A percentile compares a stretch with the other conserved stretches of the same genome.
Conservation (phyloP, 2,888 invertebrate genomes). For the Amphimallon solstitiale region DNA sequence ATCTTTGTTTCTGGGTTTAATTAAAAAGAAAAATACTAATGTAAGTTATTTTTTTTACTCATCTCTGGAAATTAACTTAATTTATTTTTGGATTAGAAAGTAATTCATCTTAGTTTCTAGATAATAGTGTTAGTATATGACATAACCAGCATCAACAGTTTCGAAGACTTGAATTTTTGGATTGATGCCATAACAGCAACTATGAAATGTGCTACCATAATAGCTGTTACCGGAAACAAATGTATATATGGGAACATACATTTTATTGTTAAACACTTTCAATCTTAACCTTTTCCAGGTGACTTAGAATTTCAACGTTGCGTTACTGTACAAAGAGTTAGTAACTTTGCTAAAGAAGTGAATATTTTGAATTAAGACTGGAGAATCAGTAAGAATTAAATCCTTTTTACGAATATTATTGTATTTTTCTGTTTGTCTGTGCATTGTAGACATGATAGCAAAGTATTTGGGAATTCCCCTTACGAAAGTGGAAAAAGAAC, state of each 20-base stretch:
- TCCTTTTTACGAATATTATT: not conserved
- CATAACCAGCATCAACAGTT: conserved; percentile 82
- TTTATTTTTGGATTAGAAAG: too few relatives aligned
- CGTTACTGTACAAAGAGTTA: conserved; percentile 72
- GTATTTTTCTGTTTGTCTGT: conserved; percentile 64
- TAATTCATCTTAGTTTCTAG: too few relatives aligned
- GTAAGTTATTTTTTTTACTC: conserved; percentile 63
- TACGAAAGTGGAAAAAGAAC: conserved; percentile 73
- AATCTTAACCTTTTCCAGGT: conserved; percentile 52
- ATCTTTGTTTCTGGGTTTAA: too few relatives aligned
- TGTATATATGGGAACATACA: conserved; percentile 58
- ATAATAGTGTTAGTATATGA: conserved; percentile 85
- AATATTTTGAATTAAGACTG: conserved; percentile 73
- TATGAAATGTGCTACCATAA: conserved; percentile 64
- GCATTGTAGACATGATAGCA: conserved; percentile 76
- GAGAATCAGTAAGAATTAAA: conserved; percentile 70
- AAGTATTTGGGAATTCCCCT: conserved; percentile 73
- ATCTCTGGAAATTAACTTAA: not conserved
- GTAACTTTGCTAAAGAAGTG: conserved; percentile 73
- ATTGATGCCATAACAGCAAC: conserved; percentile 67
- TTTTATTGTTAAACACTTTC: too few relatives aligned
- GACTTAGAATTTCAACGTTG: conserved; percentile 80
- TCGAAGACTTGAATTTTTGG: conserved; percentile 82
- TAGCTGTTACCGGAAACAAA: conserved; percentile 76
- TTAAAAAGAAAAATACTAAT: too few relatives aligned